Percentiles rank a stretch among this genome's conserved stretches.
Conservation (phyloP, 2,888 invertebrate genomes). For the Laothoe populi region DNA sequence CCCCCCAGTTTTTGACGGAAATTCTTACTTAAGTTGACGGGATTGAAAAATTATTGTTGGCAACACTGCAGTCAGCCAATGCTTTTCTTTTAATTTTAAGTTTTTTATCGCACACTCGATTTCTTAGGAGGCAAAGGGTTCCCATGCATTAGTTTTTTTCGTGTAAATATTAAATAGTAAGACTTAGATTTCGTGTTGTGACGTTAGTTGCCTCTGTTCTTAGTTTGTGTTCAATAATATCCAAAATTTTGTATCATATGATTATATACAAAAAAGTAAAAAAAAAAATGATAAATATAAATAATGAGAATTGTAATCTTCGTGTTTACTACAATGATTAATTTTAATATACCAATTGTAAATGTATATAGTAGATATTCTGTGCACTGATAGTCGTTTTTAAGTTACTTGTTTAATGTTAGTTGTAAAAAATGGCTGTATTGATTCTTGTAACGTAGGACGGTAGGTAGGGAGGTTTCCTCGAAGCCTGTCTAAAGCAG, state of each 20-base stretch:
- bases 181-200: slow-evolving; percentile 54
- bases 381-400: slow-evolving; percentile 78
- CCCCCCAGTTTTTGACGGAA: too few relatives aligned
- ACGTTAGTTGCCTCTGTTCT: slow-evolving; percentile 52
- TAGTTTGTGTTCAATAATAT: slow-evolving; percentile 70
- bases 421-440: slow-evolving; percentile 75
- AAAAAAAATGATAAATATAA: slow-evolving; percentile 49
- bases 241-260: slow-evolving; percentile 58
- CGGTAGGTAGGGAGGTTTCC: neutral
- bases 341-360: slow-evolving; percentile 64
- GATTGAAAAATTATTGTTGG: too few relatives aligned
- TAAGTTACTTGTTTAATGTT: slow-evolving; percentile 68
- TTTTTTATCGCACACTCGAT: slow-evolving; percentile 51
- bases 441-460: slow-evolving; percentile 44
- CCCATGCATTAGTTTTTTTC: slow-evolving; percentile 34
- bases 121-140: slow-evolving; percentile 44
- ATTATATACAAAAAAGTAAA: slow-evolving; percentile 60
- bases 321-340: slow-evolving; percentile 52
- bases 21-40: too few relatives aligned
- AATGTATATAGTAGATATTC: slow-evolving; percentile 75
- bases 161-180: slow-evolving; percentile 68
- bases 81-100: slow-evolving; percentile 53
- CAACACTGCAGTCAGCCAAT: slow-evolving; percentile 62
- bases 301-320: slow-evolving; percentile 47
- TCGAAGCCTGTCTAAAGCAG: slow-evolving; percentile 32